Base-by-base conservation (phyloP, 2,797 vertebrate species). In the Gymnocypris eckloni region DNA sequence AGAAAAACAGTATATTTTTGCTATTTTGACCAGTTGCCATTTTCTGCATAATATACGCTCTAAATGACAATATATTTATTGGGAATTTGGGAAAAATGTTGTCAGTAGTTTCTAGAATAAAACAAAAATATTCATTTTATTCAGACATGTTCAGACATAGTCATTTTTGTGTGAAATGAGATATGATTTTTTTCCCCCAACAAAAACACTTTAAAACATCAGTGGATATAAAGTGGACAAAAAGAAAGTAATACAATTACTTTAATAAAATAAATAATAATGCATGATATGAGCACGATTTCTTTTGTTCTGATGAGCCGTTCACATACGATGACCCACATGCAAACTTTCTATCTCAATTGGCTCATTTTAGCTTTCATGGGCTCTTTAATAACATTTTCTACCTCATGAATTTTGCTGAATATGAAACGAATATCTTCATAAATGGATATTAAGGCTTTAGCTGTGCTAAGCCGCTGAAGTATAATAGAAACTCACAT, bases 381-480 rank as follows among this genome's bases (percentile, higher is more conserved):
- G 79, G 83, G 85, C 61, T 85, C 86, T 18, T 11, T 86, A 90
- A 88, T 90, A 87, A 88, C 84, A 88, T 87, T 87, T 90, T 90
- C 89, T 87, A 88, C 84, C 87, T 90, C 86, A 90, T 90, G 87
- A 90, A 90, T 90, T 87, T 86, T 80, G 82, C 82, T 89, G 89
- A 90, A 90, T 89, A 86, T 82, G 75, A 89, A 90, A 90, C 87
- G 86, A 90, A 90, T 88, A 90, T 90, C 86, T 85, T 90, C 87
- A 89, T 90, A 87, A 90, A 89, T 90, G 86, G 86, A 89, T 89
- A 90, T 90, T 89, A 90, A 90, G 80, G 86, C 85, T 83, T 79
- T 79, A 86, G 87, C 54, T 82, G 76, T 73, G 87, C 86, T 83
- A 82, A 82, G 86, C 87, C 78, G 77, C 83, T 64, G 85, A 56